These are phyloP conservation scores for Pangasius djambal DNA, from an alignment of 2,797 vertebrate genomes.

Conservation along the genomic window DNA sequence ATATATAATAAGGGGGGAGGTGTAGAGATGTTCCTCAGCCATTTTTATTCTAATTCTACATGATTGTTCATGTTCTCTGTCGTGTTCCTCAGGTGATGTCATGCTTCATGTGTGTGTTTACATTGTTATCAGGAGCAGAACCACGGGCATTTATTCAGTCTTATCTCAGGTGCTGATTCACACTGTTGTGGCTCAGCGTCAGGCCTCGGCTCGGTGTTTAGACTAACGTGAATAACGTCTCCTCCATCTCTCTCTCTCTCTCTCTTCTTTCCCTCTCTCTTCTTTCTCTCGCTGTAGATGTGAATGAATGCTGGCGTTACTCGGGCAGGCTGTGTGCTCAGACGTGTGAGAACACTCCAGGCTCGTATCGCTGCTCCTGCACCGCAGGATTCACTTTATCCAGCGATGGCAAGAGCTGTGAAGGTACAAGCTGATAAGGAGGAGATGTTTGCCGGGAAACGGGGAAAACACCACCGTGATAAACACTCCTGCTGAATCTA, in stretches of 20 bases:
- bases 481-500: conserved; percentile 6
- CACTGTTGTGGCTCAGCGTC: conserved; percentile 45
- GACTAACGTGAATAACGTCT: conserved; percentile 43
- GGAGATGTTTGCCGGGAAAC: neutral
- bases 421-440: conserved; percentile 76
- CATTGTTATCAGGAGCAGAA: conserved; percentile 46
- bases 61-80: conserved; percentile 11
- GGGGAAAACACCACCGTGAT: neutral
- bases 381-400: conserved; percentile 87
- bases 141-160: conserved; percentile 19
- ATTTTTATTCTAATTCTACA: neutral
- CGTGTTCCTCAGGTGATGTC: neutral
- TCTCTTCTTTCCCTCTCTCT: neutral
- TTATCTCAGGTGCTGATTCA: conserved; percentile 50
- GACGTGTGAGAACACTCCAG: conserved; percentile 91
- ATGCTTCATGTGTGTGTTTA: conserved; percentile 47
- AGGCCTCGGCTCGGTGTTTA: conserved; percentile 41
- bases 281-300: conserved; percentile 73
- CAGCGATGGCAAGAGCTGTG: conserved; percentile 87
- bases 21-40: neutral
- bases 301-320: conserved; percentile 96
- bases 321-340: conserved; percentile 92
- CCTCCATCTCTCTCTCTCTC: conserved; percentile 4
- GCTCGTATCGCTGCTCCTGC: conserved; percentile 91
- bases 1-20: neutral